Evolutionary conservation across 2,113 vertebrate genomes (phyloP), one percentile per base, ranked within the genome.

Genomic region (Eidolon helvum): DNA sequence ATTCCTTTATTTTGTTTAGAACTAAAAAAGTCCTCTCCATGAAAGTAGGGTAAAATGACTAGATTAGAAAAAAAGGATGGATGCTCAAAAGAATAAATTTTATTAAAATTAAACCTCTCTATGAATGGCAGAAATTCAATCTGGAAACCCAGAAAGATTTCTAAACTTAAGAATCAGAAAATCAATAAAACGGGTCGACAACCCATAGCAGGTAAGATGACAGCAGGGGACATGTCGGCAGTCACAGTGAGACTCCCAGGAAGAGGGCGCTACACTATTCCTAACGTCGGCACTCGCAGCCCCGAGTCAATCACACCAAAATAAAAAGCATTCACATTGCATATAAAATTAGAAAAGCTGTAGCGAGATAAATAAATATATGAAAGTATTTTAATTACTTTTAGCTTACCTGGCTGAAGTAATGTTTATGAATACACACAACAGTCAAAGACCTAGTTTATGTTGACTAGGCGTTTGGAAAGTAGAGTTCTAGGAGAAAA

Each of bases 261-360:
- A 68, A 83, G 21, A 82, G 45, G 66, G 59, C 28, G 57, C 74
- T 30, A n/a, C 24, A 22, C 59, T 83, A 66, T 35, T 71, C 30
- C 50, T 86, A 94, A 94, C 94, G 90, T 84, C 94, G 95, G 74
- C 89, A 72, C 68, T 53, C 97, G 95, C 91, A 95, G 86, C 93
- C 95, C 79, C 38, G 72, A 87, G 71, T 84, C 84, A 93, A 94
- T 61, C 63, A 61, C 77, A 92, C 45, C 40, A 71, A 97, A 91
- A 55, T 48, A 90, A 96, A 95, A 59, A 74, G 45, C 28, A 75
- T 97, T 96, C 94, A 91, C 74, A 94, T 94, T 96, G 97, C 74
- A 95, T 93, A 87, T 55, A 96, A 94, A 96, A 72, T 84, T 93
- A 94, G 87, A 85, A 90, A 91, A 75, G 87, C 55, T 14, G 33